A percentile compares a stretch with the other conserved stretches of the same genome.
Conservation (phyloP, 2,888 invertebrate species). For the Cheilosia vulpina region DNA sequence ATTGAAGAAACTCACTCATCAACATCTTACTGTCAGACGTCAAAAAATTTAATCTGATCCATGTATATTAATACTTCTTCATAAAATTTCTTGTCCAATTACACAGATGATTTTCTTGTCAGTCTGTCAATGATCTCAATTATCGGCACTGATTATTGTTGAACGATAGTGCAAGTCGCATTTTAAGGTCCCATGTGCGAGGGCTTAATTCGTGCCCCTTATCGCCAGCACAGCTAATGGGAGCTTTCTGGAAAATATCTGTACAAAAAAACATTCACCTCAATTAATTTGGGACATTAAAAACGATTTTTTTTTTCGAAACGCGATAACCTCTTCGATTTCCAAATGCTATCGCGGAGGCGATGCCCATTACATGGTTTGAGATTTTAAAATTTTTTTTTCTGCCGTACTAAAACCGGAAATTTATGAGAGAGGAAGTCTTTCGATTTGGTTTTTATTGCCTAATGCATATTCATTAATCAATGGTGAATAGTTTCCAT, state of each 20-base stretch:
- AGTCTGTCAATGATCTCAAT: conserved; percentile 6
- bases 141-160: neutral
- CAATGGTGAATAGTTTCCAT: neutral
- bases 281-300: conserved; percentile 41
- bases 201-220: conserved; percentile 11
- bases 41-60: no score
- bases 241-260: neutral
- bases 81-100: no score
- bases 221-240: conserved; percentile 32
- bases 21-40: no score
- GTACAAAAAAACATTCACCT: conserved; percentile 33
- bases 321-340: conserved; percentile 20
- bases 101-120: no score
- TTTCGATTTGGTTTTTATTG: conserved; percentile 5
- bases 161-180: neutral
- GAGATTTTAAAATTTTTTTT: neutral
- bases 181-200: neutral
- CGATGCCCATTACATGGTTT: conserved; percentile 16
- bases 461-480: neutral
- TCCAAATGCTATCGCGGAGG: neutral
- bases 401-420: conserved; percentile 7
- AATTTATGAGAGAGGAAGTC: conserved; percentile 22
- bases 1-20: no score
- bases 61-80: no score
- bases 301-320: conserved; percentile 13